Evolutionary conservation across 2,888 invertebrate species (phyloP), one percentile per base, ranked within the genome.

Genomic region (Prenolepis imparis): DNA sequence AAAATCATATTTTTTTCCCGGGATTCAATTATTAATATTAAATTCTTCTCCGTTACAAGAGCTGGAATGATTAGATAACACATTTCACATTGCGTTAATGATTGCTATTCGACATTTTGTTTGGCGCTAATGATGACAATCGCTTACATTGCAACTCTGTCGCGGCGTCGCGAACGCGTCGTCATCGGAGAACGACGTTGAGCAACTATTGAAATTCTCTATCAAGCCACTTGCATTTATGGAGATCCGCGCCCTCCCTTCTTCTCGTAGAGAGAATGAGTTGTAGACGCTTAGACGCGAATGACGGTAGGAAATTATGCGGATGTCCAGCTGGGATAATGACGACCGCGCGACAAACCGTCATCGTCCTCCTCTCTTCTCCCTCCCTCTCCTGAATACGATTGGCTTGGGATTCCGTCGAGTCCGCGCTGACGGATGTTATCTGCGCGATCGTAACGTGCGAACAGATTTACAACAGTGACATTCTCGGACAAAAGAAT

Each of bases 321-420:
- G 82, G 91, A 90, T 91, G 91, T 91, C 92, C 92, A 90, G 91
- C 92, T 91, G 92, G 87, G 92, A 92, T 92, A 91, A 92, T 92
- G 92, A 87, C 86, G 86, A 52, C 52, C 85, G 87, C 84, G 81
- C 88, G 84, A 80, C 89, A 61, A 82, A 87, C 86, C 87, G 80
- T 72, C 88, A 87, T 85, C 52, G 52, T 52, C 52, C 52, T 52
- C n/a, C n/a, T 48, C 48, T 15, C 8, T 5, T 48, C 18, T 28
- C 18, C 18, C 52, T 52, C 48, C 18, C 6, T 6, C 82, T 74
- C 83, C 82, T 84, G 41, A 39, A 83, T 66, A 83, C 74, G 88
- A 86, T 88, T 85, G 85, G 84, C 88, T 87, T 64, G 73, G 83
- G 84, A 87, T 87, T 86, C 86, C 83, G 83, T 73, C 90, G 87